Conservation (phyloP, 2,113 vertebrate species). For the Mirza zaza region DNA sequence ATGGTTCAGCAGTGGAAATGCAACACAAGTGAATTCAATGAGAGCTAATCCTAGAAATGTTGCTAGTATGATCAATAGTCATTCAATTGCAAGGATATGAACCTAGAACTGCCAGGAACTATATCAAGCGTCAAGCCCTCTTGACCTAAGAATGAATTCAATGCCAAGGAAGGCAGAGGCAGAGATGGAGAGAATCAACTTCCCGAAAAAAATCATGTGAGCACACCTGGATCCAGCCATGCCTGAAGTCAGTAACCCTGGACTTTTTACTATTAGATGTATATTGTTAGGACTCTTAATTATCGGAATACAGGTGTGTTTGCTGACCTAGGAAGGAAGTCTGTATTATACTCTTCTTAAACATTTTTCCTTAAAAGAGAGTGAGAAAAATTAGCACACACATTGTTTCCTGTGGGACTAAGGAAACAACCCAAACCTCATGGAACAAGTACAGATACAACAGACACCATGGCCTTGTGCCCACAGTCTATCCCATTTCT, state of each 20-base stretch:
- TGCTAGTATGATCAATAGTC: not conserved
- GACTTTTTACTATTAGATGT: not conserved
- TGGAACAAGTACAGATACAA: not conserved
- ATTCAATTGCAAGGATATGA: not conserved
- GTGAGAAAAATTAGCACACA: not conserved
- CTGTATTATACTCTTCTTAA: not conserved
- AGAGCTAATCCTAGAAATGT: constrained; percentile 28
- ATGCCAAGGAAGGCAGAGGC: not conserved
- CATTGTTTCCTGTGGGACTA: not conserved
- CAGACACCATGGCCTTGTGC: not conserved
- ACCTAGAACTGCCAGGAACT: not conserved
- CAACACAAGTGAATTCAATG: not conserved
- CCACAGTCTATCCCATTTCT: not conserved
- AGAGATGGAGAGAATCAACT: not conserved
- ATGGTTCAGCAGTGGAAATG: not conserved
- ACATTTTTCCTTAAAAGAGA: constrained; percentile 13
- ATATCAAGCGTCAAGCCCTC: not conserved
- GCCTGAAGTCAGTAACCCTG: not conserved
- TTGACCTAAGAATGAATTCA: not conserved
- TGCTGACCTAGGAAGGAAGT: not conserved
- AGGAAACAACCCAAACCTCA: not conserved
- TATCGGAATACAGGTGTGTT: not conserved
- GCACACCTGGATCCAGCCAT: not conserved
- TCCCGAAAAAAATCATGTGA: not conserved
- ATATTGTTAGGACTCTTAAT: not conserved